Conservation (phyloP, 2,797 vertebrate genomes). For the Rousettus madagascariensis region DNA sequence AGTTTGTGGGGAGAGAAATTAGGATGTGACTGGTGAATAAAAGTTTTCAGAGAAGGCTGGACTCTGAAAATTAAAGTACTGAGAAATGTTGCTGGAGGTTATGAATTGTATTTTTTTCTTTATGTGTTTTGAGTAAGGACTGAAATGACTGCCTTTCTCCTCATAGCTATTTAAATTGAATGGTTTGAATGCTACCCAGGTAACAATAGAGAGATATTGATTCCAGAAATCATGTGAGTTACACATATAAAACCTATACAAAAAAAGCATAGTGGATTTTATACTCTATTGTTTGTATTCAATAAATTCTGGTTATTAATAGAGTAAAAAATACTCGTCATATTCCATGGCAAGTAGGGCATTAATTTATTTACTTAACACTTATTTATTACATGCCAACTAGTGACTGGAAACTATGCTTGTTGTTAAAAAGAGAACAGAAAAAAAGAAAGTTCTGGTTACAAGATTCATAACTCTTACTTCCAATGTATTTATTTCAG, state of each 20-base stretch:
- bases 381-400: not conserved
- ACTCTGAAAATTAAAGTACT: not conserved
- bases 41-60: not conserved
- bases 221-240: not conserved
- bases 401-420: not conserved
- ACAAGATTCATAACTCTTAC: not conserved
- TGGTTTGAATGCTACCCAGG: not conserved
- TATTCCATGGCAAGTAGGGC: not conserved
- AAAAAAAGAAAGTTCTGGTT: not conserved
- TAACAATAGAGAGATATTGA: not conserved
- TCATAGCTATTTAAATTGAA: constrained; percentile 20
- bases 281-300: not conserved
- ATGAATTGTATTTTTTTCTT: not conserved
- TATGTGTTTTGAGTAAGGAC: not conserved
- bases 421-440: not conserved
- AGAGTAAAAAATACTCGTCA: not conserved
- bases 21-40: not conserved
- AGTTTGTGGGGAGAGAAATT: not conserved
- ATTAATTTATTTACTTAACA: constrained; percentile 13
- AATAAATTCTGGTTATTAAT: not conserved
- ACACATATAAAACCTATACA: not conserved
- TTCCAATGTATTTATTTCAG: not conserved
- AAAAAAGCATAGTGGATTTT: not conserved
- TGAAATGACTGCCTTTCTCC: not conserved
- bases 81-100: not conserved